Evolutionary conservation across 2,888 invertebrate genomes (phyloP).

Genomic region (Dastarcus helophoroides): DNA sequence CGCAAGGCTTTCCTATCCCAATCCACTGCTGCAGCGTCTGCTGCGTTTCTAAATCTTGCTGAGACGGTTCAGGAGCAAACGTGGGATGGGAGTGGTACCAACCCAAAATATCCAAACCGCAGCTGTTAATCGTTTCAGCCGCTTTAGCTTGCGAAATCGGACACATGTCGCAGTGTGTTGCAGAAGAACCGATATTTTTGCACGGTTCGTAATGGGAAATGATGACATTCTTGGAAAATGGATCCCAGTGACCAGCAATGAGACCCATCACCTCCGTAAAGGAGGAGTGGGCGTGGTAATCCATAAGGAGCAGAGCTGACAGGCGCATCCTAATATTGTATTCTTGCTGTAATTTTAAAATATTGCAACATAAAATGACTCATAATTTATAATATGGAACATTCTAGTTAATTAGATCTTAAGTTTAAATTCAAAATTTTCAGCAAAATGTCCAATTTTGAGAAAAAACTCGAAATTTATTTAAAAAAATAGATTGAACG

Average conservation of each 20-base stretch:
- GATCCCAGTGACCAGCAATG: slow-evolving; percentile 46
- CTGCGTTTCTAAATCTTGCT: slow-evolving; percentile 56
- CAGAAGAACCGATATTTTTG: slow-evolving; percentile 48
- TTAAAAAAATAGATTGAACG: too few species aligned
- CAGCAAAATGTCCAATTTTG: too few species aligned
- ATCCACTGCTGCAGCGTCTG: slow-evolving; percentile 46
- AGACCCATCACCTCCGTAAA: slow-evolving; percentile 66
- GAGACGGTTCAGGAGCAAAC: slow-evolving; percentile 58
- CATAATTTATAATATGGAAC: background rate
- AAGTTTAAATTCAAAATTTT: slow-evolving; percentile 4
- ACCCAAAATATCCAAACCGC: slow-evolving; percentile 45
- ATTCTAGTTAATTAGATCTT: background rate
- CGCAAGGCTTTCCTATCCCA: slow-evolving; percentile 44
- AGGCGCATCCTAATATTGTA: slow-evolving; percentile 46
- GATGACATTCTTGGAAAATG: slow-evolving; percentile 30
- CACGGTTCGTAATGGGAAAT: slow-evolving; percentile 51
- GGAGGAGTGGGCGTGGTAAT: slow-evolving; percentile 58
- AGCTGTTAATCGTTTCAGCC: slow-evolving; percentile 42
- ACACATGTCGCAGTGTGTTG: slow-evolving; percentile 69
- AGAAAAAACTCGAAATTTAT: too few species aligned
- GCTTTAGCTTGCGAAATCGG: slow-evolving; percentile 56
- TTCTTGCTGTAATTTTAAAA: slow-evolving; percentile 46
- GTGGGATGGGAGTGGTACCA: slow-evolving; percentile 74
- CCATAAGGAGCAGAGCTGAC: slow-evolving; percentile 52
- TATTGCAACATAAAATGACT: slow-evolving; percentile 1